Conservation (phyloP, 2,113 vertebrate genomes). For the Morone saxatilis region DNA sequence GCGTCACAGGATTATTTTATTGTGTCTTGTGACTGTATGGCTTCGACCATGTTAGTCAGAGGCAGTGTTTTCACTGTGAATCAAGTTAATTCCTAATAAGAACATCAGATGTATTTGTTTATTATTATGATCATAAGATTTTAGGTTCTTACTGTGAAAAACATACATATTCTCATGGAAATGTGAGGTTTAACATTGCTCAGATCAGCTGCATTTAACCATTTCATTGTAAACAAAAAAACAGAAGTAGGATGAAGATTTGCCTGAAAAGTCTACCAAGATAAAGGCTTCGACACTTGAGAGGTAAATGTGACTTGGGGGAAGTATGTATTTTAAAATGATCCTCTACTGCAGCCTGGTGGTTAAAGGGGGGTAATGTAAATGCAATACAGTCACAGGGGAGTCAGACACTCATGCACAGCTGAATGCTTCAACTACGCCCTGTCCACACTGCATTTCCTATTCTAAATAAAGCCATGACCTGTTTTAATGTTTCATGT, state of each 20-base stretch:
- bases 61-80: neutral
- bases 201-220: neutral
- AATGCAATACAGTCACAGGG: fast-evolving
- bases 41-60: too few species aligned
- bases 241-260: neutral
- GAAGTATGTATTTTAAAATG: neutral
- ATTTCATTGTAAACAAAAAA: neutral
- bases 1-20: too few species aligned
- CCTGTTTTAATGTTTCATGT: slow-evolving; percentile 62
- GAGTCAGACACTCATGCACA: neutral
- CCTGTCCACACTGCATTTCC: slow-evolving; percentile 55
- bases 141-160: neutral
- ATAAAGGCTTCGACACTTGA: neutral
- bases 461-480: slow-evolving; percentile 57
- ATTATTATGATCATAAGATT: neutral
- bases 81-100: neutral
- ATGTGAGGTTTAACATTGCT: neutral
- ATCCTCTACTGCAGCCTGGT: slow-evolving; percentile 54
- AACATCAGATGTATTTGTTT: neutral
- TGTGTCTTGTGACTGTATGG: neutral
- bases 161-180: neutral
- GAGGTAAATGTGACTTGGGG: neutral
- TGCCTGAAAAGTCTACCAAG: neutral
- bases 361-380: neutral
- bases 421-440: slow-evolving; percentile 37